Percentiles rank a stretch among this genome's conserved stretches.
Conservation (phyloP, 2,113 vertebrate species). For the Petaurus breviceps region DNA sequence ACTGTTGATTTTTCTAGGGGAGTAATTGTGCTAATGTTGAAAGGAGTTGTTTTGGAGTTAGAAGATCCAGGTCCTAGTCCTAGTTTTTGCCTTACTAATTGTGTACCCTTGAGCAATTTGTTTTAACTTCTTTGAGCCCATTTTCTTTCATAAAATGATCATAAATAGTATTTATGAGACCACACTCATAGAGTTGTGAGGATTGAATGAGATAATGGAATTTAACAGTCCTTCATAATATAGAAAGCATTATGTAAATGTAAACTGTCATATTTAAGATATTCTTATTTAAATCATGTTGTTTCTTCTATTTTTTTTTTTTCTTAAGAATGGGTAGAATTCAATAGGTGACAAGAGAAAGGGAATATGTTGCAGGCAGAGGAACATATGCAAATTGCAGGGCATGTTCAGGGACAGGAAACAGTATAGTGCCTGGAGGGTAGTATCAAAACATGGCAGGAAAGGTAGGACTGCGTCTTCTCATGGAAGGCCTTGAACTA, state of each 20-base stretch:
- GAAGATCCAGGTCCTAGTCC: neutral
- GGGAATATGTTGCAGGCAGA: neutral
- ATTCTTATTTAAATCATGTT: neutral
- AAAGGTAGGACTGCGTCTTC: neutral
- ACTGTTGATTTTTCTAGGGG: neutral
- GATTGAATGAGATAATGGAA: neutral
- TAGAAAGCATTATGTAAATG: neutral
- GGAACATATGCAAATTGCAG: neutral
- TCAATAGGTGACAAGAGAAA: neutral
- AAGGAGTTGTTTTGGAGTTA: neutral
- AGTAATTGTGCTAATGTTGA: neutral
- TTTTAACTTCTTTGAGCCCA: neutral
- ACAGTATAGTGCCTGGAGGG: too few species aligned
- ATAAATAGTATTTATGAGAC: neutral
- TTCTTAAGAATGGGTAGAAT: neutral
- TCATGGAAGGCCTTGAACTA: neutral
- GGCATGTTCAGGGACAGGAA: neutral
- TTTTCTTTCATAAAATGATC: neutral
- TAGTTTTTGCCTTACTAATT: too few species aligned
- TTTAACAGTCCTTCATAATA: neutral
- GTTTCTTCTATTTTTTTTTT: neutral
- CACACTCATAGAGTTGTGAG: neutral
- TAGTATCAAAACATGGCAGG: neutral
- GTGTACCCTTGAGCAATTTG: neutral
- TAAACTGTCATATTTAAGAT: neutral